Base-by-base conservation (phyloP, 2,888 invertebrate species). In the Bembecia ichneumoniformis region DNA sequence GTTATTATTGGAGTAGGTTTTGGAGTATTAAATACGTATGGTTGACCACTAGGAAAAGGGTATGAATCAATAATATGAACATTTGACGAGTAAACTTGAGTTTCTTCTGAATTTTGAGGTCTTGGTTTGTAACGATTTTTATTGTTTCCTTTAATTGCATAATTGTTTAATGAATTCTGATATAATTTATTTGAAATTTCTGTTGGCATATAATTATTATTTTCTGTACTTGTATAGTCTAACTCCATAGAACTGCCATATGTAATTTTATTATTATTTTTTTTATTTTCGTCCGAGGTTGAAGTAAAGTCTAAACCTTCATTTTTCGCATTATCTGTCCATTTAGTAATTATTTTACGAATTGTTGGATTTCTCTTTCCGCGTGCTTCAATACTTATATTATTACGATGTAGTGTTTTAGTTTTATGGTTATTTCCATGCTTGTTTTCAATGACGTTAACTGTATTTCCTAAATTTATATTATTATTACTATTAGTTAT, bases 311-410 rank as follows among this genome's bases (percentile, higher is more conserved):
- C 73, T 54, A 88, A 67, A 54, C 86, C 82, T 45, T 82, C 78
- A 46, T 77, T 70, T 57, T 82, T 84, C 1, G 84, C 79, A 57
- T 77, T 75, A 55, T 89, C 88, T 0, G 79, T 82, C 89, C 89
- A 89, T 71, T 88, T 88, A 1, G 88, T 89, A 1, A 88, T 57
- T 3, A 89, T 76, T 68, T 84, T 87, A 69, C 66, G 75, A 17
- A 84, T 87, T 7, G 65, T 54, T n/a, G 79, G 72, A 59, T 73
- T 83, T 50, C 63, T 71, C 52, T 55, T 68, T 16, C 61, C 55
- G 7, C 10, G 20, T 20, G 47, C 35, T 7, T 55, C 14, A 13
- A 46, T 50, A 51, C 46, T 51, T 34, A 40, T 40, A 13, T 13
- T 13, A 13, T 40, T n/a, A 40, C n/a, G 11, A 13, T n/a, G 14